These are phyloP conservation scores for Drosophila arizonae DNA, from an alignment of 1,140 invertebrate genomes.

Conservation along the genomic window DNA sequence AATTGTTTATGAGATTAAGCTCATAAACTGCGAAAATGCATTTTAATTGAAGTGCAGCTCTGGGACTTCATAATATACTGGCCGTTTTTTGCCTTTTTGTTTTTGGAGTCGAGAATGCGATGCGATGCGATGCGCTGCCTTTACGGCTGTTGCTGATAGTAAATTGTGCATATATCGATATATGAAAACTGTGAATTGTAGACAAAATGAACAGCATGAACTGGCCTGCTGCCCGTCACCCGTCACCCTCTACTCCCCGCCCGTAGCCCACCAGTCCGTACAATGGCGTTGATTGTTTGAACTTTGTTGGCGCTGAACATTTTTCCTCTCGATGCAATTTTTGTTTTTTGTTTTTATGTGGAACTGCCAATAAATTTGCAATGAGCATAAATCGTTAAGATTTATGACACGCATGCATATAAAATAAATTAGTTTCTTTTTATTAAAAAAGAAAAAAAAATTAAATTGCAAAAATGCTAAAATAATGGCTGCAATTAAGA, in stretches of 20 bases:
- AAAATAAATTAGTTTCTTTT: slow-evolving; percentile 61
- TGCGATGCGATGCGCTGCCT: slow-evolving; percentile 3
- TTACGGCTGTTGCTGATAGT: slow-evolving; percentile 60
- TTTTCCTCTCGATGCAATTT: slow-evolving; percentile 29
- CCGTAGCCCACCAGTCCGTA: slow-evolving; percentile 16
- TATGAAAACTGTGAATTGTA: slow-evolving; percentile 50
- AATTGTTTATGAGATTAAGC: slow-evolving; percentile 82
- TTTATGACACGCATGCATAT: slow-evolving; percentile 55
- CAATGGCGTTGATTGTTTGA: slow-evolving; percentile 78
- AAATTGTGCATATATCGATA: slow-evolving; percentile 71
- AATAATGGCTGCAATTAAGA: slow-evolving; percentile 65
- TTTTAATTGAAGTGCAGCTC: slow-evolving; percentile 82
- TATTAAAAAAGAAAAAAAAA: slow-evolving; percentile 12
- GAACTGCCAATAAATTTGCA: slow-evolving; percentile 69
- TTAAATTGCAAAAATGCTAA: slow-evolving; percentile 2
- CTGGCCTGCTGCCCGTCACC: slow-evolving; percentile 1
- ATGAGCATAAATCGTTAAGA: slow-evolving; percentile 69
- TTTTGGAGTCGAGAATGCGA: slow-evolving; percentile 7
- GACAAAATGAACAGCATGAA: slow-evolving; percentile 55
- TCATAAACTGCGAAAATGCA: slow-evolving; percentile 81
- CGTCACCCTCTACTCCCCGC: neutral
- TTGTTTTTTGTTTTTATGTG: slow-evolving; percentile 17
- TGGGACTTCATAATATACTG: slow-evolving; percentile 73
- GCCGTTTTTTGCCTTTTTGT: neutral
- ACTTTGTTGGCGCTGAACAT: slow-evolving; percentile 63